Percentiles rank a stretch among this genome's conserved stretches.
Conservation (phyloP, 2,888 invertebrate genomes). For the Calameuta filiformis region DNA sequence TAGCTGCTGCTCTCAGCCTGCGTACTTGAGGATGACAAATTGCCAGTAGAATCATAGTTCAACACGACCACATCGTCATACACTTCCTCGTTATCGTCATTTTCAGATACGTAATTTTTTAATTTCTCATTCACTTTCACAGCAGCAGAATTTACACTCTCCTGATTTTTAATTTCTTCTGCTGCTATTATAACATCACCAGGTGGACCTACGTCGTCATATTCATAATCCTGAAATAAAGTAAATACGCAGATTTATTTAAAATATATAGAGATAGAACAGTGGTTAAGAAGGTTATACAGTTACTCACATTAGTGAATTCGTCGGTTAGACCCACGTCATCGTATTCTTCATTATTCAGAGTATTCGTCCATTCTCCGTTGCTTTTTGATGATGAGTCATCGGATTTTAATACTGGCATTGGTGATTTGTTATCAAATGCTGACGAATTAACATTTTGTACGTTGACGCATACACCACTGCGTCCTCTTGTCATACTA, state of each 20-base stretch:
- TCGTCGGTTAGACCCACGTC: conserved; percentile 37
- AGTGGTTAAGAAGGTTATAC: not conserved
- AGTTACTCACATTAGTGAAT: conserved; percentile 6
- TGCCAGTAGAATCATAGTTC: conserved; percentile 10
- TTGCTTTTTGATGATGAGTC: not conserved
- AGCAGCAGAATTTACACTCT: not conserved
- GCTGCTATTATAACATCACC: too few relatives aligned
- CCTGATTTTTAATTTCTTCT: not conserved
- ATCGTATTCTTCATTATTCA: conserved; percentile 38
- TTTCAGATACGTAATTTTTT: conserved; percentile 18
- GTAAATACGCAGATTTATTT: not conserved
- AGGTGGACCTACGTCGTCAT: conserved; percentile 35
- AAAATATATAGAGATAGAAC: not conserved
- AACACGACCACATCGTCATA: conserved; percentile 50
- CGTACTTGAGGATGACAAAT: not conserved
- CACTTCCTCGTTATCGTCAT: conserved; percentile 32
- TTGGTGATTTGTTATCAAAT: not conserved
- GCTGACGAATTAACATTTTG: conserved; percentile 14
- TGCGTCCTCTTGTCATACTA: conserved; percentile 19
- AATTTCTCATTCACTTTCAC: not conserved
- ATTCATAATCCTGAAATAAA: conserved; percentile 17
- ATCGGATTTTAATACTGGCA: not conserved
- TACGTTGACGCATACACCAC: not conserved
- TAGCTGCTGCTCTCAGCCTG: not conserved
- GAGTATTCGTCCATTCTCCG: not conserved